phyloP scores from a whole-genome alignment of 1,140 invertebrate species.

The Nephotettix cincticeps region DNA sequence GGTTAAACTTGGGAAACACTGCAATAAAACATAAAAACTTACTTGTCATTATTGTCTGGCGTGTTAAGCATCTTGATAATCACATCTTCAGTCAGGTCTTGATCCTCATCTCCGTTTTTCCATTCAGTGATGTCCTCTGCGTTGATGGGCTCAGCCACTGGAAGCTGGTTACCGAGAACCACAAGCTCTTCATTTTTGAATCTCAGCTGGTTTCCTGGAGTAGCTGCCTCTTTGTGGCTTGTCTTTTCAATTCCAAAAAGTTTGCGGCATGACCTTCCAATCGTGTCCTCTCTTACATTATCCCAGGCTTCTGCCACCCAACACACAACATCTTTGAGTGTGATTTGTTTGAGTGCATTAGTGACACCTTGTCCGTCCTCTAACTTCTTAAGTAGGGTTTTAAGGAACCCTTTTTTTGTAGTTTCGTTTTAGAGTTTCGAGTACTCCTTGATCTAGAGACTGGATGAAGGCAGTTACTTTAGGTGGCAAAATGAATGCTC shows the following conservation, averaged over 20 bases:
- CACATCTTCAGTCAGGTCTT: background rate
- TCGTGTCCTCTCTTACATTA: background rate
- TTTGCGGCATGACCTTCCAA: conserved; percentile 26
- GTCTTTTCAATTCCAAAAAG: background rate
- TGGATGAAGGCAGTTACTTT: background rate
- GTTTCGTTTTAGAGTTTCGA: conserved; percentile 23
- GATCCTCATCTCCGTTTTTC: conserved; percentile 2
- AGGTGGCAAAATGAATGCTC: too few relatives aligned
- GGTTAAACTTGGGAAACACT: too few relatives aligned
- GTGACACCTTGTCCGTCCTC: conserved; percentile 4
- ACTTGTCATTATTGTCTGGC: background rate
- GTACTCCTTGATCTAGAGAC: conserved; percentile 24
- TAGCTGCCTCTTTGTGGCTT: too few relatives aligned
- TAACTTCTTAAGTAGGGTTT: background rate
- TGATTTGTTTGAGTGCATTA: conserved; percentile 19
- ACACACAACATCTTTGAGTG: conserved; percentile 27
- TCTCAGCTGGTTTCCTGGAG: background rate
- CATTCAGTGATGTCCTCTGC: background rate
- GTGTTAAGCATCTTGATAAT: background rate
- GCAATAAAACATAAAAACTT: too few relatives aligned
- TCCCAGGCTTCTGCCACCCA: conserved; percentile 30
- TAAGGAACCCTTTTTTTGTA: conserved; percentile 28
- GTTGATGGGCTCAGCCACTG: background rate
- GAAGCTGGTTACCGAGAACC: background rate
- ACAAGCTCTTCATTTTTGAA: background rate